Percentiles rank a stretch among this genome's conserved stretches.
Evolutionary conservation across 1,140 invertebrate species (phyloP).

Genomic region (Anoplophora glabripennis): DNA sequence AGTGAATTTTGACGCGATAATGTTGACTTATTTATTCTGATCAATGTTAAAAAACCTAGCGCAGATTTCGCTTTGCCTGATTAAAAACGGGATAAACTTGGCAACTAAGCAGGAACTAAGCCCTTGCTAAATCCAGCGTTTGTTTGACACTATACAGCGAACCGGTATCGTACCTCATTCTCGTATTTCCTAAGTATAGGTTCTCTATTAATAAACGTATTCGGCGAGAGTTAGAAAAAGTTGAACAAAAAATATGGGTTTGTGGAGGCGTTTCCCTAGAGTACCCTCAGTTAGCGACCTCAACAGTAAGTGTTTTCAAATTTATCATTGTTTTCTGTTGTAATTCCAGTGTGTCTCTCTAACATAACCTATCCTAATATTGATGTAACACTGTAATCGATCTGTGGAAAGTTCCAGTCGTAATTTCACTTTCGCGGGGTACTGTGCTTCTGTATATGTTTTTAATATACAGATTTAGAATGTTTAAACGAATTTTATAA

Average conservation of each 20-base stretch:
- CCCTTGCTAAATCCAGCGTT: too few relatives aligned
- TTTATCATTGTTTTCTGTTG: not conserved
- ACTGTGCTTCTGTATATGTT: not conserved
- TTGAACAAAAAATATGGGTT: conserved; percentile 20
- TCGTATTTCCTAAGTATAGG: too few relatives aligned
- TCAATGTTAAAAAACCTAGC: too few relatives aligned
- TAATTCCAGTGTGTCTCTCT: conserved; percentile 11
- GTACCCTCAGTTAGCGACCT: conserved; percentile 32
- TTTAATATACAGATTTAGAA: not conserved
- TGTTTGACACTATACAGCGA: too few relatives aligned
- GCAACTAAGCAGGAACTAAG: too few relatives aligned
- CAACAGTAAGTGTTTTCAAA: conserved; percentile 20
- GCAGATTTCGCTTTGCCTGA: too few relatives aligned
- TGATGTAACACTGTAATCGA: conserved; percentile 15
- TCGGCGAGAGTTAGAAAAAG: too few relatives aligned
- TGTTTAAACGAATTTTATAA: not conserved
- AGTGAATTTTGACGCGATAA: too few relatives aligned
- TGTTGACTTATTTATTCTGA: too few relatives aligned
- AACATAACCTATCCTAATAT: conserved; percentile 11
- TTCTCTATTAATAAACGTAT: too few relatives aligned
- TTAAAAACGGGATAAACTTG: too few relatives aligned
- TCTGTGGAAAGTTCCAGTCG: conserved; percentile 17
- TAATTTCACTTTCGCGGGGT: not conserved
- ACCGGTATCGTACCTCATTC: too few relatives aligned
- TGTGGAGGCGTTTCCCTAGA: conserved; percentile 29